Conservation (phyloP, 2,888 invertebrate genomes). For the Ferdinandea cuprea region DNA sequence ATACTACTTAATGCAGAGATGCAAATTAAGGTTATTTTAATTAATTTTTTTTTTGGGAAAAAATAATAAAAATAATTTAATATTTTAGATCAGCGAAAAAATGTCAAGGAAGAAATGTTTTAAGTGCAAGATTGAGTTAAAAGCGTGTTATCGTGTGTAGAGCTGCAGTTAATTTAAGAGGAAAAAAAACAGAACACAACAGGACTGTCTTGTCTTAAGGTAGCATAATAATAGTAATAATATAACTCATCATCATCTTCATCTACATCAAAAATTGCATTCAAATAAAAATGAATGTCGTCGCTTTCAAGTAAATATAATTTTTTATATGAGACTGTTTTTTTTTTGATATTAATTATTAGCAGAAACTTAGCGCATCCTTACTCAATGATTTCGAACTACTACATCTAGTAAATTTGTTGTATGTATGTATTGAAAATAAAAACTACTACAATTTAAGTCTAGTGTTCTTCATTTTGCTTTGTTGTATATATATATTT, state of each 20-base stretch:
- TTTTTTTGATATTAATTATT: slow-evolving; percentile 46
- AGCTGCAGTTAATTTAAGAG: slow-evolving; percentile 57
- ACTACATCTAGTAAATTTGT: slow-evolving; percentile 57
- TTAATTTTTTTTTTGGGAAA: too few species aligned
- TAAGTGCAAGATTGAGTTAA: slow-evolving; percentile 59
- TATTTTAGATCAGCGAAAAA: slow-evolving; percentile 35
- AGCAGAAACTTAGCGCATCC: slow-evolving; percentile 74
- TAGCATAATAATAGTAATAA: slow-evolving; percentile 51
- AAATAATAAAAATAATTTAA: slow-evolving; percentile 6
- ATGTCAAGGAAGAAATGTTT: slow-evolving; percentile 19
- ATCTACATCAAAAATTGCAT: slow-evolving; percentile 53
- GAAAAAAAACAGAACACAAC: slow-evolving; percentile 37
- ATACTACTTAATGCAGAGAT: slow-evolving; percentile 40
- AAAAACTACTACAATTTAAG: slow-evolving; percentile 50
- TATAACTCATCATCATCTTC: slow-evolving; percentile 31
- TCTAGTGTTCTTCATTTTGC: slow-evolving; percentile 43
- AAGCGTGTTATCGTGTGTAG: slow-evolving; percentile 65
- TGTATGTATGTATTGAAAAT: slow-evolving; percentile 13
- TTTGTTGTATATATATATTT: slow-evolving; percentile 39
- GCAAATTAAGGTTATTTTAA: slow-evolving; percentile 8
- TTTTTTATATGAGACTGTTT: slow-evolving; percentile 2
- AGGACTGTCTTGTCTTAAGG: slow-evolving; percentile 35
- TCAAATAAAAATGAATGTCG: slow-evolving; percentile 56
- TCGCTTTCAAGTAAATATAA: slow-evolving; percentile 31
- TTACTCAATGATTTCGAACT: slow-evolving; percentile 54